These are phyloP conservation scores for Eulacestoma nigropectus DNA, from an alignment of 2,113 vertebrate genomes.

Conservation along the genomic window DNA sequence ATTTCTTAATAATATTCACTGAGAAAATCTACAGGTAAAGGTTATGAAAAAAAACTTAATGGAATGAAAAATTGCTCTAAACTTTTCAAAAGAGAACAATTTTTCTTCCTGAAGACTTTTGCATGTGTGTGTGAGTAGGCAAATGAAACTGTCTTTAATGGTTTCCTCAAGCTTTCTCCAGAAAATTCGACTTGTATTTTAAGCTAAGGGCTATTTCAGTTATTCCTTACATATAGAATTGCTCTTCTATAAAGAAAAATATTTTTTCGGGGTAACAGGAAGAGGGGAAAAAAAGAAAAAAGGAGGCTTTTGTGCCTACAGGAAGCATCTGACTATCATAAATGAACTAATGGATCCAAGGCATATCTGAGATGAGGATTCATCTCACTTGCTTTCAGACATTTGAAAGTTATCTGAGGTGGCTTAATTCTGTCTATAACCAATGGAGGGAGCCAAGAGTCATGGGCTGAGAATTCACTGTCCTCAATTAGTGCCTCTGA, in stretches of 20 bases:
- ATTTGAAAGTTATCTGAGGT: neutral
- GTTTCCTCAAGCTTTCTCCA: neutral
- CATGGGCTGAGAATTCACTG: neutral
- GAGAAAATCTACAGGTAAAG: neutral
- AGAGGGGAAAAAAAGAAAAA: neutral
- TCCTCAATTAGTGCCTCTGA: neutral
- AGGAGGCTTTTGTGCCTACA: rapidly evolving
- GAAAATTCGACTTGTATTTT: neutral
- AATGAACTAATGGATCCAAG: neutral
- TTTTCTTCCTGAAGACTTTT: neutral
- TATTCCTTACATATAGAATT: neutral
- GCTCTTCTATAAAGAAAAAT: neutral
- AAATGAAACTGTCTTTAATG: neutral
- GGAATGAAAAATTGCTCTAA: neutral
- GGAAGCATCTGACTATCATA: neutral
- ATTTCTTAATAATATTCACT: neutral
- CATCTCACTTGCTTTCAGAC: neutral
- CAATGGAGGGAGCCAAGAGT: neutral
- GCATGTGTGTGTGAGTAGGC: neutral
- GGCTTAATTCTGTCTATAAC: neutral
- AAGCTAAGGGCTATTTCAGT: neutral
- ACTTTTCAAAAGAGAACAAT: neutral
- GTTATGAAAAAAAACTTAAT: neutral
- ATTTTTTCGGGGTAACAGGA: neutral
- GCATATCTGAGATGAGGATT: neutral